Evolutionary conservation across 2,888 invertebrate genomes (phyloP).

Genomic region (Metacarcinus magister): DNA sequence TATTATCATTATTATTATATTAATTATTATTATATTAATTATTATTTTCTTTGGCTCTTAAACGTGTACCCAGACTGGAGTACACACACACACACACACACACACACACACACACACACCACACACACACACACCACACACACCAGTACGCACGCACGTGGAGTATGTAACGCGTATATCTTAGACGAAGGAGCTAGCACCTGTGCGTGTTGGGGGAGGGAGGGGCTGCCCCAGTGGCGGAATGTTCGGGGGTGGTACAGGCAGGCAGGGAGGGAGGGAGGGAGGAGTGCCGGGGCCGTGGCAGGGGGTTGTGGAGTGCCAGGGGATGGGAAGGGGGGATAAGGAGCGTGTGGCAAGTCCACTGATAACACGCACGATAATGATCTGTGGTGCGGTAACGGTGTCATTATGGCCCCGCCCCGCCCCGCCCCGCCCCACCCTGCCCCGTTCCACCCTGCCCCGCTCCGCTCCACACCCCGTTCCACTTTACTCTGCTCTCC

Average conservation of each 20-base stretch:
- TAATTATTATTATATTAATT: not conserved
- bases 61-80: no score
- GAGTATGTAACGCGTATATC: not conserved
- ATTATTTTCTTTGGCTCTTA: no score
- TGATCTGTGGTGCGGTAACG: not conserved
- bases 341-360: not conserved
- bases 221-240: not conserved
- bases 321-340: not conserved
- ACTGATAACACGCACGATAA: conserved; percentile 31
- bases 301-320: not conserved
- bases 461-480: not conserved
- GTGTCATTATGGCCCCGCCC: not conserved
- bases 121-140: no score
- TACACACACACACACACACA: no score
- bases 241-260: not conserved
- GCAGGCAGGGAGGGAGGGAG: not conserved
- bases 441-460: not conserved
- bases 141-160: not conserved
- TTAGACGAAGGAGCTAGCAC: not conserved
- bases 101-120: no score
- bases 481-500: not conserved
- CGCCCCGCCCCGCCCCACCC: not conserved
- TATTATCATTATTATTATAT: not conserved
- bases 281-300: not conserved
- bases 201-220: conserved; percentile 23